Evolutionary conservation across 64 coral and sea anemone species (phyloP), one percentile per base, ranked within the genome.

Genomic region (Hydrozoanthus tunicans): DNA sequence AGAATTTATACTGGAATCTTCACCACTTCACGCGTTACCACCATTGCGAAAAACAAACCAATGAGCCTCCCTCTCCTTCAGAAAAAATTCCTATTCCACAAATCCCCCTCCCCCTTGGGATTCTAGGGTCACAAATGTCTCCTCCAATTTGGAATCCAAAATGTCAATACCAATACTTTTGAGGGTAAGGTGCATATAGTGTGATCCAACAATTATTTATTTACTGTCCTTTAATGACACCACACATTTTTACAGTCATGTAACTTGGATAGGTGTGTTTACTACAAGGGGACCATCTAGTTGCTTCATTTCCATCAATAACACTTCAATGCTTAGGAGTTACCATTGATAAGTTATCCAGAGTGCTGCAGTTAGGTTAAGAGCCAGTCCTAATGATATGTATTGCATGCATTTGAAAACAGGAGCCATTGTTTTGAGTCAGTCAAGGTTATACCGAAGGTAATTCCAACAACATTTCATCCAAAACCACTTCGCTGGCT

Each of bases 171-270:
- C 64, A 67, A 67, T 67, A 67, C 64, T 67, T 67, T 67, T 67
- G 7, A 67, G 64, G 64, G 64, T 5, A 67, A 67, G 64, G 64
- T 67, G 64, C 64, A 67, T 67, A 67, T 67, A 10, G 64, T 67
- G 3, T 3, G 7, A 67, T 67, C 64, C 64, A 67, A 67, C 64
- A 67, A 67, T 5, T 67, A 67, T 67, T 67, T 67, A 67, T 67
- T 67, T 67, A 67, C 64, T 67, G 64, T 67, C 64, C 64, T 67
- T 67, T 67, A 67, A 67, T 10, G 64, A 67, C 64, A 67, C 64
- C 64, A 67, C 64, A 67, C 64, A 67, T 67, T 67, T 67, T 67
- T 67, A 67, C 64, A 67, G 64, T 67, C 64, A 67, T 67, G 64
- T 67, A 67, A 67, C 64, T 67, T 67, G 64, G 64, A 67, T 67